Evolutionary conservation across 1,140 invertebrate genomes (phyloP).

Genomic region (Psilanteris sp.): DNA sequence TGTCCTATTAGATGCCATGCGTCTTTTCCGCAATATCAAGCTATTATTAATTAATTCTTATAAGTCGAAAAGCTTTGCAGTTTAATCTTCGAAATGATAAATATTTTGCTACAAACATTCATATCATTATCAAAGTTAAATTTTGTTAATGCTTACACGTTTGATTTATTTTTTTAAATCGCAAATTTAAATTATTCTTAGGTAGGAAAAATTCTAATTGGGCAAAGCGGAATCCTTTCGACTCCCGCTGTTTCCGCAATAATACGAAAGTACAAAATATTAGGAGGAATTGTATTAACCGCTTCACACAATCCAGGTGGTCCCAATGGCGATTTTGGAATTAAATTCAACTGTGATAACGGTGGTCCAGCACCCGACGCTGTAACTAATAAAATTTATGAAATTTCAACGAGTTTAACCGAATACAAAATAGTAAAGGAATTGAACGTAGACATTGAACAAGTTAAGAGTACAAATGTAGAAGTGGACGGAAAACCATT

Average conservation of each 20-base stretch:
- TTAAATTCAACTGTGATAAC: slow-evolving; percentile 98
- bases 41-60: too few species aligned
- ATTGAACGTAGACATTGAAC: slow-evolving; percentile 87
- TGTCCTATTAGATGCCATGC: too few species aligned
- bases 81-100: too few species aligned
- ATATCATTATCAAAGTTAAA: too few species aligned
- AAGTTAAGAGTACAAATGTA: slow-evolving; percentile 80
- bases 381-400: slow-evolving; percentile 94
- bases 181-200: slow-evolving; percentile 69
- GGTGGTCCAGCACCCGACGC: slow-evolving; percentile 97
- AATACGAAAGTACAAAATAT: slow-evolving; percentile 92
- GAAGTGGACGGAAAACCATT: slow-evolving; percentile 88
- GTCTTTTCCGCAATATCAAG: too few species aligned
- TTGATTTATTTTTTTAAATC: too few species aligned
- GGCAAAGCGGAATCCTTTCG: slow-evolving; percentile 96
- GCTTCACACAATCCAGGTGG: slow-evolving; percentile 99
- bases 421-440: slow-evolving; percentile 90
- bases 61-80: too few species aligned
- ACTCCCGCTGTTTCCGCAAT: slow-evolving; percentile 97
- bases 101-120: too few species aligned
- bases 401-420: slow-evolving; percentile 88
- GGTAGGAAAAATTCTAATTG: slow-evolving; percentile 92
- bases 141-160: too few species aligned
- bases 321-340: slow-evolving; percentile 97
- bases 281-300: slow-evolving; percentile 97